phyloP scores from a whole-genome alignment of 2,888 invertebrate species.

The Hirtodrosophila alboralis region DNA sequence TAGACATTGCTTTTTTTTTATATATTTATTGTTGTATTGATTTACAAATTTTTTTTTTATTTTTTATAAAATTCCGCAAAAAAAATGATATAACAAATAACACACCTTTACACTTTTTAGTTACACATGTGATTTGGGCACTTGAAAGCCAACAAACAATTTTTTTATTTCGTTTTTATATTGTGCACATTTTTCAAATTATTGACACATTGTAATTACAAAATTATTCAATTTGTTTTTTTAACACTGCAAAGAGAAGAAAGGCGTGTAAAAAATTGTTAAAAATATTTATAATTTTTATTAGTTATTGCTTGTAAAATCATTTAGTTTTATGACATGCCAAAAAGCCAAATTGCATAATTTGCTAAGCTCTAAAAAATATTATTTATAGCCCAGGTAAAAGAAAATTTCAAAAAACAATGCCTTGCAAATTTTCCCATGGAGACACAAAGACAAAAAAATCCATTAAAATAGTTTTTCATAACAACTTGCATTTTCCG shows the following conservation, averaged over 20 bases:
- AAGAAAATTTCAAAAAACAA: constrained; percentile 52
- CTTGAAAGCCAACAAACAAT: constrained; percentile 18
- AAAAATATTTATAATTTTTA: constrained; percentile 28
- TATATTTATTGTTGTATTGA: no score
- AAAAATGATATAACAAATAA: constrained; percentile 18
- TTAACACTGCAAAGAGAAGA: constrained; percentile 28
- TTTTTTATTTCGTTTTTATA: background rate
- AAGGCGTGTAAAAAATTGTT: constrained; percentile 18
- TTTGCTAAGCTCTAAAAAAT: constrained; percentile 33
- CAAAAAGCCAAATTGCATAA: constrained; percentile 55
- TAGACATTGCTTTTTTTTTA: constrained; percentile 49
- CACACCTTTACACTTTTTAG: constrained; percentile 26
- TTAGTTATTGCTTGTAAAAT: constrained; percentile 33
- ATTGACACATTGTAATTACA: constrained; percentile 23
- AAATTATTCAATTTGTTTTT: constrained; percentile 5
- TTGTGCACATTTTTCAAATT: constrained; percentile 13
- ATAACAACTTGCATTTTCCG: constrained; percentile 29
- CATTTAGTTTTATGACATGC: constrained; percentile 23
- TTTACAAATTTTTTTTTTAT: constrained; percentile 29
- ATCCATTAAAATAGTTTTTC: constrained; percentile 56
- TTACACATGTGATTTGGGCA: constrained; percentile 4
- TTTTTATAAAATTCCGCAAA: constrained; percentile 14
- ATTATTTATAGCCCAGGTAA: constrained; percentile 50
- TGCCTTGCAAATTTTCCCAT: constrained; percentile 68
- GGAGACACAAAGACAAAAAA: no score